Conservation (phyloP, 2,113 vertebrate genomes). For the Heliornis fulica region DNA sequence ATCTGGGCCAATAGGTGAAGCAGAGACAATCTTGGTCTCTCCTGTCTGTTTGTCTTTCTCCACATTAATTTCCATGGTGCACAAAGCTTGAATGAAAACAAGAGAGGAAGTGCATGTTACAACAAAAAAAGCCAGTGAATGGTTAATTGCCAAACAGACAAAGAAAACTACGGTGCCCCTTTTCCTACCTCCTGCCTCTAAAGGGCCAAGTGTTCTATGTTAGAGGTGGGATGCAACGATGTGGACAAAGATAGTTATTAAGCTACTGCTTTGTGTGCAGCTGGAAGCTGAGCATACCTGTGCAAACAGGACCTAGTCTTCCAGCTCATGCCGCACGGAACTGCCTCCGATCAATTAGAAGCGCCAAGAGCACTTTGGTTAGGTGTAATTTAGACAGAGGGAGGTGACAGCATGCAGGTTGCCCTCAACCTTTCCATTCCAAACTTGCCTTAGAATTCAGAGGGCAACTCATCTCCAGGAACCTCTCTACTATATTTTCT, state of each 20-base stretch:
- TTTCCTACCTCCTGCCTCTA: conserved; percentile 47
- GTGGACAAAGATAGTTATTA: conserved; percentile 20
- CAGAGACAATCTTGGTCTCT: conserved; percentile 92
- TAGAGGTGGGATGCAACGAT: conserved; percentile 35
- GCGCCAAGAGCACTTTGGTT: neutral
- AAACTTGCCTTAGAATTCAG: neutral
- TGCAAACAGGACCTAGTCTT: neutral
- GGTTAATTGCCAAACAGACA: conserved; percentile 88
- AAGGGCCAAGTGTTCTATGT: conserved; percentile 44
- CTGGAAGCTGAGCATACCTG: neutral
- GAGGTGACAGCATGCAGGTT: conserved; percentile 14
- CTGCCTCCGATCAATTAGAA: neutral
- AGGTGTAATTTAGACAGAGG: conserved; percentile 14
- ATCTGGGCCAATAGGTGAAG: conserved; percentile 84
- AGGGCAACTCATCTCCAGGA: neutral
- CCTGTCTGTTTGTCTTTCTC: conserved; percentile 94
- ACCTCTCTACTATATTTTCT: neutral
- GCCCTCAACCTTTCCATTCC: neutral
- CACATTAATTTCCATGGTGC: conserved; percentile 99
- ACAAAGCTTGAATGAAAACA: conserved; percentile 90
- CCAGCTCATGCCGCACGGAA: neutral
- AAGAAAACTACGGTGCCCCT: conserved; percentile 66
- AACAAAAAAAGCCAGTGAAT: conserved; percentile 88
- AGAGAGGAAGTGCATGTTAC: conserved; percentile 88
- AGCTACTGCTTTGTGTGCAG: neutral